Percentiles rank a stretch among this genome's conserved stretches.
Evolutionary conservation across 37 sponge, comb jelly and placozoan species (phyloP).

Genomic region (Lycopodina hypogea): DNA sequence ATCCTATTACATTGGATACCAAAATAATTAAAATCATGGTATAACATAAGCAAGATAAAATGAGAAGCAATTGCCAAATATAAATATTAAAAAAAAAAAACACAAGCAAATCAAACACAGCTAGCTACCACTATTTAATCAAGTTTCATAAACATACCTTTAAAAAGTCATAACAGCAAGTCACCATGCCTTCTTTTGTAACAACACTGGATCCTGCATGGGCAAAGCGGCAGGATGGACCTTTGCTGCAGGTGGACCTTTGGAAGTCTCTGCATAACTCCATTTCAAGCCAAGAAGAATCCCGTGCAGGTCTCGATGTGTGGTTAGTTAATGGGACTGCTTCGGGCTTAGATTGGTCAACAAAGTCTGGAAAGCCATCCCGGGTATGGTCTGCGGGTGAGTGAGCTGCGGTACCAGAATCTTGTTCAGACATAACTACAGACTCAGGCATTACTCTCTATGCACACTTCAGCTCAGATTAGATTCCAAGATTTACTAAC

Average conservation of each 20-base stretch:
- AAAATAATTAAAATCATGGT: not conserved
- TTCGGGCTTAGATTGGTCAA: too few relatives aligned
- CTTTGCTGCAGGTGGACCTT: constrained; percentile 39
- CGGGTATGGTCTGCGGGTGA: too few relatives aligned
- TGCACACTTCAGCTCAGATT: too few relatives aligned
- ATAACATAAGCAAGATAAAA: not conserved
- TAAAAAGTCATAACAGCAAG: constrained; percentile 81
- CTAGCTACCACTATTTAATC: too few relatives aligned
- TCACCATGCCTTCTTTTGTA: constrained; percentile 60
- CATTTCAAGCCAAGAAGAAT: constrained; percentile 74
- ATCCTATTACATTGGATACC: constrained; percentile 55
- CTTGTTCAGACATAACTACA: too few relatives aligned
- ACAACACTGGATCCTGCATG: constrained; percentile 60
- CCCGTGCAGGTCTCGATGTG: constrained; percentile 7
- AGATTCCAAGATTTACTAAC: too few relatives aligned
- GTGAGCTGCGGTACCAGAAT: too few relatives aligned
- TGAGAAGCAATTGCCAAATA: too few relatives aligned
- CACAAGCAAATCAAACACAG: not conserved
- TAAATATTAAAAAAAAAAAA: not conserved
- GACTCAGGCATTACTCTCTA: too few relatives aligned
- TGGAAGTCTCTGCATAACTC: constrained; percentile 82
- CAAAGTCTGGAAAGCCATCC: too few relatives aligned
- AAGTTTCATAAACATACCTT: too few relatives aligned
- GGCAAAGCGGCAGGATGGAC: constrained; percentile 78
- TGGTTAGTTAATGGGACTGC: too few relatives aligned